Conservation (phyloP, 2,113 vertebrate genomes). For the Microcebus jonahi region DNA sequence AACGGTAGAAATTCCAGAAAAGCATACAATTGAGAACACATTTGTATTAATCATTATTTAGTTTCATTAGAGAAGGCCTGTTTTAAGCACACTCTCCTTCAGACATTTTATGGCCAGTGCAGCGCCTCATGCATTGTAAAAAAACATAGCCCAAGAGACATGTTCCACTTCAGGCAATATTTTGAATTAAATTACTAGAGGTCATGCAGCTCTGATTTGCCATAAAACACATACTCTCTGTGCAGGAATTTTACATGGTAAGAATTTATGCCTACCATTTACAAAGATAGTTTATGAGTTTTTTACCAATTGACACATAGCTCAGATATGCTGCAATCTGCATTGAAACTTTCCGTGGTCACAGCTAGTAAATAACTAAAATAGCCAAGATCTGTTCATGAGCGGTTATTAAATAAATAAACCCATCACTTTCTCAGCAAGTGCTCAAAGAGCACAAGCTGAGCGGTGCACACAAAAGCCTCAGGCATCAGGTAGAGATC, state of each 20-base stretch:
- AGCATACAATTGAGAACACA: background rate
- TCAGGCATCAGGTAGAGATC: background rate
- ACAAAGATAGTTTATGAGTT: background rate
- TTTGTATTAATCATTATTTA: background rate
- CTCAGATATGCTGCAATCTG: background rate
- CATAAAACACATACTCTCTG: background rate
- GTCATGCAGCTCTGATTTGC: background rate
- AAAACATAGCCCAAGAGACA: background rate
- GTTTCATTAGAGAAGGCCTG: background rate
- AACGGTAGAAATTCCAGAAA: background rate
- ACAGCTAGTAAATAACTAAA: background rate
- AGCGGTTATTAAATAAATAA: background rate
- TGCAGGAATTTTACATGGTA: background rate
- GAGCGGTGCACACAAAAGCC: background rate
- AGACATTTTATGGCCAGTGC: background rate
- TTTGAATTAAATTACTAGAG: background rate
- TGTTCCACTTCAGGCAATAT: background rate
- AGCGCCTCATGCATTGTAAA: background rate
- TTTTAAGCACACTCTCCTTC: background rate
- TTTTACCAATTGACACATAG: background rate
- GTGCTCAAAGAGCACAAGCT: background rate
- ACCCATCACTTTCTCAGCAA: background rate
- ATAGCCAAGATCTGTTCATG: background rate
- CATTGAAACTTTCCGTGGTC: background rate
- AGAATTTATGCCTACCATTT: conserved; percentile 3